Base-by-base conservation (phyloP, 1,140 invertebrate genomes). In the Halotydeus destructor region DNA sequence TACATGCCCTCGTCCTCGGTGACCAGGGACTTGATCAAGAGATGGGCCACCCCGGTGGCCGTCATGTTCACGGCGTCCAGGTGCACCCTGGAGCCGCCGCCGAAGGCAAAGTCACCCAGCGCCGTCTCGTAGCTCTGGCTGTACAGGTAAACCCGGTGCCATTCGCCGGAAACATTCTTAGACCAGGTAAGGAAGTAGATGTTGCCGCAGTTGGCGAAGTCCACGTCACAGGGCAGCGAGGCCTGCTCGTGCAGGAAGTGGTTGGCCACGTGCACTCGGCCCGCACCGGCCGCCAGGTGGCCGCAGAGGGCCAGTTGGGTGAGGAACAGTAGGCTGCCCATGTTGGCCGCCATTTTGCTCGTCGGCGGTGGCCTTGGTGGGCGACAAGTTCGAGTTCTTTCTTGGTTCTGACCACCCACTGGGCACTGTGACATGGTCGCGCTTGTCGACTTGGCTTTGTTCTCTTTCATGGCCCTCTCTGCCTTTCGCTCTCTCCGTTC, bases 1-100 rank as follows among this genome's bases (percentile, higher is more conserved):
- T 78, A 84, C 6, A 75, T 64, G 0, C 76, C 78, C 52, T 83
- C 78, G 57, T 85, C 79, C 38, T 70, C 66, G 9, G 77, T 62
- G 40, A 71, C 63, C 3, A 82, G 60, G 24, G 70, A 30, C 11
- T 45, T 21, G 18, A 54, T 43, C 12, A 39, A 44, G 32, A 54
- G 27, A 35, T 51, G 45, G 8, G 51, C 50, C 8, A 45, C 14
- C n/a, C 34, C 36, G 22, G 42, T 46, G n/a, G 12, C 25, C 23
- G 35, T 38, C 28, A 50, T 32, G n/a, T 38, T 38, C 5, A 25
- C 14, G 9, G 40, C 38, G 30, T 34, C 30, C n/a, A 46, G 30
- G 4, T 5, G 12, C 8, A 49, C 33, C 18, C 46, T 36, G 12
- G 42, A 40, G 22, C 38, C 6, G 14, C 43, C 43, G 11, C 33